These are phyloP conservation scores for Arothron firmamentum DNA, from an alignment of 2,113 vertebrate species.

Conservation along the genomic window DNA sequence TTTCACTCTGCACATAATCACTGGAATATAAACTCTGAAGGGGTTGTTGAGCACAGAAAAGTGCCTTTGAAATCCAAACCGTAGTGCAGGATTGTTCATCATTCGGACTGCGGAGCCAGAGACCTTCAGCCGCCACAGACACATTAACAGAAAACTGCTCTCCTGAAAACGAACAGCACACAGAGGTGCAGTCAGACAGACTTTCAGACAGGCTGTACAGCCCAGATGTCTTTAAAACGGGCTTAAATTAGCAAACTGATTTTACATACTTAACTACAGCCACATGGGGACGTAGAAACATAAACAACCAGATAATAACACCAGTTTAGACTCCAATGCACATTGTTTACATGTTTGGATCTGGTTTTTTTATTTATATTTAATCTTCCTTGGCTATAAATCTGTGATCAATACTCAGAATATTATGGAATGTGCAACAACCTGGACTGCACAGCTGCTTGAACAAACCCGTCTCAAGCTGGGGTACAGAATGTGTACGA, in stretches of 20 bases:
- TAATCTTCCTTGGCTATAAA: no score
- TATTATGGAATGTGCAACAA: background rate
- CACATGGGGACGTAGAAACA: slow-evolving; percentile 4
- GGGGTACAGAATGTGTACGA: slow-evolving; percentile 6
- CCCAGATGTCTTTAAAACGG: slow-evolving; percentile 4
- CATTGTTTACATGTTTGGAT: background rate
- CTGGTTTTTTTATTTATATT: no score
- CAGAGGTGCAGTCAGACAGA: slow-evolving; percentile 1
- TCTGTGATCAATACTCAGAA: background rate
- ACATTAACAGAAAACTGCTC: slow-evolving; percentile 13
- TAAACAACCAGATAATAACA: background rate
- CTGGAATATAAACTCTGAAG: slow-evolving; percentile 36
- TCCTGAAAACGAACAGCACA: slow-evolving; percentile 14
- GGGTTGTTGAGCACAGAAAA: slow-evolving; percentile 21
- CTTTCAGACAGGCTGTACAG: slow-evolving; percentile 3
- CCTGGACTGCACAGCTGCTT: slow-evolving; percentile 7
- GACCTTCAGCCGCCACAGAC: slow-evolving; percentile 18
- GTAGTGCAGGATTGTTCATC: slow-evolving; percentile 37
- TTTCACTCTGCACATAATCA: slow-evolving; percentile 44
- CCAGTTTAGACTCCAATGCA: background rate
- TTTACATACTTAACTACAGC: slow-evolving; percentile 7
- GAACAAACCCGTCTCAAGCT: slow-evolving; percentile 17
- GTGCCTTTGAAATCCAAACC: slow-evolving; percentile 14
- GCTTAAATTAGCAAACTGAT: slow-evolving; percentile 6
- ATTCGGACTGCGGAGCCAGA: slow-evolving; percentile 34